Base-by-base conservation (phyloP, 1,140 invertebrate genomes). In the Melipona quadrifasciata region DNA sequence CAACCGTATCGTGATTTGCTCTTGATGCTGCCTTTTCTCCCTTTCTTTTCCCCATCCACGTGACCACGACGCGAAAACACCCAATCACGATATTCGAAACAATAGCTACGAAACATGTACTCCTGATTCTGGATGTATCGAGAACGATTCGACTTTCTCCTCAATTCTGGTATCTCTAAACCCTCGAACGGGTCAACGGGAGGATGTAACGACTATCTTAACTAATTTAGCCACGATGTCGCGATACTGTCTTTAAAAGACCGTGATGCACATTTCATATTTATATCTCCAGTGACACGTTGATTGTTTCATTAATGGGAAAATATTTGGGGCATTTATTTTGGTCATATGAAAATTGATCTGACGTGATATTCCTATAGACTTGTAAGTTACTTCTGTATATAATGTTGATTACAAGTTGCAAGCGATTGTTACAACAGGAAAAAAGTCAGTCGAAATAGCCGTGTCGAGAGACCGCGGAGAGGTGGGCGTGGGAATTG, bases 1-100 rank as follows among this genome's bases (percentile, higher is more conserved):
- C 53, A 76, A 89, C 84, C 92, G 92, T 94, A 93, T 93, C 91
- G 92, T 85, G 86, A 92, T 91, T 93, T 90, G 89, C 82, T 92
- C 91, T 91, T 91, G 89, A 90, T 80, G 87, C 86, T 91, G 87
- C 80, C 82, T 86, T 86, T 87, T 24, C 73, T 77, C 80, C 71
- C 70, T 81, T 84, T 86, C 76, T 80, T 84, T 89, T 83, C 27
- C 67, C 82, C 47, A 11, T 74, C 31, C 67, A 10, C 77, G 58
- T 83, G 47, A 5, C 39, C 57, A 31, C 76, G 24, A 65, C 55
- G 57, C 14, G 47, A 34, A 80, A 68, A 34, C 75, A 24, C 31
- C 19, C 34, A 6, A 4, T 24, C 17, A 16, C 71, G 12, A 39
- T 31, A n/a, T 55, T 2, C 64, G 47, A 51, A 39, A 71, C 55